Conservation (phyloP, 2,797 vertebrate species). For the Mormyrops attenuatus region DNA sequence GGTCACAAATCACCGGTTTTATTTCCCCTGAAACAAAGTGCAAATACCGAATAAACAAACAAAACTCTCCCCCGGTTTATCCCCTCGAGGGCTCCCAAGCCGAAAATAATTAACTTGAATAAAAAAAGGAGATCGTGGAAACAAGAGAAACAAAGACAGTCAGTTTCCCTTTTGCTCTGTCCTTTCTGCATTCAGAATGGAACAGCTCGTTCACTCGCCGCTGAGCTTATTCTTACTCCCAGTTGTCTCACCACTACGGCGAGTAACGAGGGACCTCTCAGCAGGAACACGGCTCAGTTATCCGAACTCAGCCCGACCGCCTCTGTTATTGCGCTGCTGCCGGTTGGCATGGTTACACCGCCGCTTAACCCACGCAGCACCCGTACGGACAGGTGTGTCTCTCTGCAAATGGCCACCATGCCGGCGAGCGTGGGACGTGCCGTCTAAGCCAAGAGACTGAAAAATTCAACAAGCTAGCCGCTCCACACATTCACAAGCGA, state of each 20-base stretch:
- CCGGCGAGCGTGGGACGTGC: not conserved
- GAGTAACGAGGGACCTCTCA: not conserved
- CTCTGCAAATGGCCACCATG: not conserved
- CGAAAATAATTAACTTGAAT: conserved; percentile 10
- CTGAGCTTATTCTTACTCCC: not conserved
- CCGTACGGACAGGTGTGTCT: not conserved
- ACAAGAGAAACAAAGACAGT: not conserved
- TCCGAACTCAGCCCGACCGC: not conserved
- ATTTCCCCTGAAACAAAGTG: not conserved
- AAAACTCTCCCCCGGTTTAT: not conserved
- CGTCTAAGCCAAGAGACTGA: not conserved
- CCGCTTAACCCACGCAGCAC: not conserved
- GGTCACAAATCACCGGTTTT: conserved; percentile 3
- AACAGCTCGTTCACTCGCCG: not conserved
- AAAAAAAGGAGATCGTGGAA: not conserved
- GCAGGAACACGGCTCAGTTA: not conserved
- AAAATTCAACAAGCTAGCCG: not conserved
- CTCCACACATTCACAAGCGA: not conserved
- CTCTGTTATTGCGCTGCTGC: not conserved
- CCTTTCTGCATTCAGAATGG: not conserved
- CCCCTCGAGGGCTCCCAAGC: not conserved
- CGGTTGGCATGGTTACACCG: not conserved
- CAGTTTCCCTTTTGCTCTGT: not conserved
- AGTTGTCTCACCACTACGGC: not conserved
- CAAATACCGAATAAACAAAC: conserved; percentile 12